phyloP scores from a whole-genome alignment of 2,888 invertebrate genomes.

The Schizaphis graminum region DNA sequence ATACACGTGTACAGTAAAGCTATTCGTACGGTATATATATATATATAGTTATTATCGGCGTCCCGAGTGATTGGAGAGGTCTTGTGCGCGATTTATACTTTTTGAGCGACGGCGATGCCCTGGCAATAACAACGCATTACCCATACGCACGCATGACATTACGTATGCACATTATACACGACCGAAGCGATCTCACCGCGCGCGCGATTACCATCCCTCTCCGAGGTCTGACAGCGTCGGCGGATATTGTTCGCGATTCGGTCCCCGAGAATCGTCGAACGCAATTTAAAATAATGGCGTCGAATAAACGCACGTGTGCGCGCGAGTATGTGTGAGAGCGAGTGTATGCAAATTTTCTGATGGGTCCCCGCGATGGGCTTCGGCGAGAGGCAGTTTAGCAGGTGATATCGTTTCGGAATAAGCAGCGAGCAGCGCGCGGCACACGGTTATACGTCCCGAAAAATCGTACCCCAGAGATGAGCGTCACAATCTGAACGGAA shows the following conservation, averaged over 20 bases:
- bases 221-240: not conserved
- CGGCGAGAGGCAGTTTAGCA: slow-evolving; percentile 64
- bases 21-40: too few relatives aligned
- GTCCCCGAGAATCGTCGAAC: slow-evolving; percentile 51
- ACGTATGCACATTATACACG: not conserved
- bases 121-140: not conserved
- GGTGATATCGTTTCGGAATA: slow-evolving; percentile 62
- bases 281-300: slow-evolving; percentile 65
- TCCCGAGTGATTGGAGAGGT: not conserved
- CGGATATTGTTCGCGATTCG: slow-evolving; percentile 42
- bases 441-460: slow-evolving; percentile 46
- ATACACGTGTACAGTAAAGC: too few relatives aligned
- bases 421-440: not conserved
- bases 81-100: not conserved
- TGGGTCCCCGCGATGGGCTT: slow-evolving; percentile 59
- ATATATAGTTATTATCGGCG: not conserved
- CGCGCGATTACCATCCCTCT: slow-evolving; percentile 39
- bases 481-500: slow-evolving; percentile 63
- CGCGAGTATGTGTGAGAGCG: not conserved
- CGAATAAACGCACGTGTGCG: slow-evolving; percentile 37
- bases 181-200: not conserved
- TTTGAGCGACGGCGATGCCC: not conserved
- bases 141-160: not conserved
- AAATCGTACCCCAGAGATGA: slow-evolving; percentile 65
- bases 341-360: slow-evolving; percentile 58